Percentiles rank a stretch among this genome's conserved stretches.
Conservation (phyloP, 2,113 vertebrate species). For the Pseudorasbora parva region DNA sequence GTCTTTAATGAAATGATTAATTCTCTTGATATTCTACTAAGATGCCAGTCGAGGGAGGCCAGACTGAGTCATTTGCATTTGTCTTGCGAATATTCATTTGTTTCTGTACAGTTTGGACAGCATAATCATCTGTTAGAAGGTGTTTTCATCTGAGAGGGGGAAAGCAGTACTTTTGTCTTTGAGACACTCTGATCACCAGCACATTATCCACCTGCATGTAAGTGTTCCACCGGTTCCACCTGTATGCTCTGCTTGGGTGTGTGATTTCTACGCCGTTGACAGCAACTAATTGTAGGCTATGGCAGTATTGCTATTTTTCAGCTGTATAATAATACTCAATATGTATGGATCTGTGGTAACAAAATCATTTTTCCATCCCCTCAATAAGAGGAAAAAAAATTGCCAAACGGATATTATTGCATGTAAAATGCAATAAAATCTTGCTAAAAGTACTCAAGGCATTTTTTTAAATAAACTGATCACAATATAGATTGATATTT, state of each 20-base stretch:
- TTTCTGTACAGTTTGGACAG: slow-evolving; percentile 61
- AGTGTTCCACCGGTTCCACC: neutral
- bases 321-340: neutral
- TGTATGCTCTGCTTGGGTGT: neutral
- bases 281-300: neutral
- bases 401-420: neutral
- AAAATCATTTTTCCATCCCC: neutral
- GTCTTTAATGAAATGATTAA: neutral
- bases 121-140: slow-evolving; percentile 63
- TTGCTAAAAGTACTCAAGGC: neutral
- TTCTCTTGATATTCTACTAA: neutral
- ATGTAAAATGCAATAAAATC: neutral
- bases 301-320: neutral
- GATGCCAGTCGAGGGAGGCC: neutral
- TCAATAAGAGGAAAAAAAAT: neutral
- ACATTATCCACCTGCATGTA: slow-evolving; percentile 39
- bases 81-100: slow-evolving; percentile 64
- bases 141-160: slow-evolving; percentile 61
- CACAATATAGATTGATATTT: neutral
- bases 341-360: neutral
- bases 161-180: slow-evolving; percentile 50
- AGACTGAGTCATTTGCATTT: slow-evolving; percentile 57
- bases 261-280: neutral
- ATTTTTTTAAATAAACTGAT: neutral
- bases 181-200: slow-evolving; percentile 58